Evolutionary conservation across 2,888 invertebrate genomes (phyloP), one percentile per base, ranked within the genome.

Genomic region (Oscheius sp.): DNA sequence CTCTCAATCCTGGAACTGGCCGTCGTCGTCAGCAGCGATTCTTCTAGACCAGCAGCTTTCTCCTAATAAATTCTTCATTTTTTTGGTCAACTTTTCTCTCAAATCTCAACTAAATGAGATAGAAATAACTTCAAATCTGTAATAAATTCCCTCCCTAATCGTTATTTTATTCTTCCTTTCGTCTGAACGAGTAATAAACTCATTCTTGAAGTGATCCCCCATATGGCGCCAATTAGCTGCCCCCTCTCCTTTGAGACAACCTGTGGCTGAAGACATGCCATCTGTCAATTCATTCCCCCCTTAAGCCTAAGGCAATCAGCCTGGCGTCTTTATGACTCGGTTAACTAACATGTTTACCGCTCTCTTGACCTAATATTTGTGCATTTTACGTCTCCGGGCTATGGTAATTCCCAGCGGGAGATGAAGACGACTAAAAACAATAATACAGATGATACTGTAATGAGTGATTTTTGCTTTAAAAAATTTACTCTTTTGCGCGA

Each of bases 1-100:
- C 73, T 23, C 69, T 80, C 12, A 80, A 80, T 31, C 77, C 80
- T 0, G 80, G 80, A 61, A 80, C 80, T 2, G 80, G 80, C 12
- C 46, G 64, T 61, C 46, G 46, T 15, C 20, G 15, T 29, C 31
- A 31, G 5, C n/a, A n/a, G 10, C 20, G 12, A 37, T 55, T 29
- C 12, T 17, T 33, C 33, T 34, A n/a, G n/a, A n/a, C n/a, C n/a
- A n/a, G n/a, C n/a, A n/a, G n/a, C n/a, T 27, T 27, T 12, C 27
- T 52, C n/a, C 52, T 52, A 52, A 52, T 52, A 42, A 42, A 42
- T 17, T n/a, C 15, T 52, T 20, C 6, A 48, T 48, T 29, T 20
- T 20, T n/a, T 10, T 3, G 4, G 3, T 52, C 27, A n/a, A n/a
- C n/a, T n/a, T n/a, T n/a, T n/a, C n/a, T n/a, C n/a, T n/a, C n/a